These are phyloP conservation scores for Coleophora deauratella DNA, from an alignment of 2,888 invertebrate species.

Conservation along the genomic window DNA sequence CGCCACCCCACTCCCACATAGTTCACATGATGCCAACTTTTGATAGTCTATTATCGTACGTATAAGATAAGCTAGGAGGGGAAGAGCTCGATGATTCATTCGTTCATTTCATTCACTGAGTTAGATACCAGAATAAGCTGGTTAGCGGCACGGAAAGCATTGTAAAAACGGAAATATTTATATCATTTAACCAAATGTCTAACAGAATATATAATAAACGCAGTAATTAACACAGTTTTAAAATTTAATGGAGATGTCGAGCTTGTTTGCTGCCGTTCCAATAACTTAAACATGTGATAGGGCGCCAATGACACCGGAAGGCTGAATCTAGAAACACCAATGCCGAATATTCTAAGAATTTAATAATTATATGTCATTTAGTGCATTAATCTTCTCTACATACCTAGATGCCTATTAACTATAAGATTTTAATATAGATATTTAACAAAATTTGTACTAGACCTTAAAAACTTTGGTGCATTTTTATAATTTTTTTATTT, in stretches of 20 bases:
- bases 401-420: background rate
- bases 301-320: constrained; percentile 17
- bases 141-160: too few relatives aligned
- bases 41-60: too few relatives aligned
- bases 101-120: background rate
- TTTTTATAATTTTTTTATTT: constrained; percentile 6
- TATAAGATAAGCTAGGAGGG: background rate
- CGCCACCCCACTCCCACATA: background rate
- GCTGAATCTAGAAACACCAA: constrained; percentile 19
- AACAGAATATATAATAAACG: too few relatives aligned
- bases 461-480: constrained; percentile 10
- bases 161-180: too few relatives aligned
- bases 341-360: background rate
- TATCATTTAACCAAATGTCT: too few relatives aligned
- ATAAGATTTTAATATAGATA: too few relatives aligned
- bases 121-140: background rate
- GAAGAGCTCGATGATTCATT: background rate
- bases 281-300: background rate
- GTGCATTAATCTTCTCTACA: background rate
- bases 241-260: too few relatives aligned
- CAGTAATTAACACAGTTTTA: too few relatives aligned
- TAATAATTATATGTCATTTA: background rate
- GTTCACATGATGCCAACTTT: background rate
- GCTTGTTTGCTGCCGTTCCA: too few relatives aligned
- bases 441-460: background rate